phyloP scores from a whole-genome alignment of 2,888 invertebrate genomes.

The Branchipolynoe longqiensis region DNA sequence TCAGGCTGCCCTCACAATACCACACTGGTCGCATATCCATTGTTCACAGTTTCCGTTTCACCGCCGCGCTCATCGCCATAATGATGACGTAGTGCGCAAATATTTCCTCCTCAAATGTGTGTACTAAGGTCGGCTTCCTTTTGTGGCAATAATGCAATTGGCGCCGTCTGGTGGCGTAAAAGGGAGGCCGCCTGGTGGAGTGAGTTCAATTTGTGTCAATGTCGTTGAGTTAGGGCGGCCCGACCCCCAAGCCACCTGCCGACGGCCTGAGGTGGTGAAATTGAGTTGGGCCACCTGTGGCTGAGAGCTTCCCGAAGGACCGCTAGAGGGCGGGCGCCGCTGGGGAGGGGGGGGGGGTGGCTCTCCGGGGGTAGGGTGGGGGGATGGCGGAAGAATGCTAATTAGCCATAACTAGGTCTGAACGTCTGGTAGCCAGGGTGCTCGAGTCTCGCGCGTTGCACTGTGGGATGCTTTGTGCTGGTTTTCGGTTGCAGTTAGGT shows the following conservation, averaged over 20 bases:
- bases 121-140: too few species aligned
- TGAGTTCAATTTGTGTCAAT: slow-evolving; percentile 50
- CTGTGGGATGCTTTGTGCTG: too few species aligned
- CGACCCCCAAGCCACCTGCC: not conserved
- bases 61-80: not conserved
- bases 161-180: not conserved
- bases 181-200: slow-evolving; percentile 4
- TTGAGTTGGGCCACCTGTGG: slow-evolving; percentile 43
- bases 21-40: too few species aligned
- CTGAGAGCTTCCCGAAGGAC: slow-evolving; percentile 21
- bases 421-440: too few species aligned
- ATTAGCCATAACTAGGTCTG: too few species aligned
- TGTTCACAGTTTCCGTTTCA: too few species aligned
- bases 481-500: too few species aligned
- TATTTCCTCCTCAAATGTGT: not conserved
- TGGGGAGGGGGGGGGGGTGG: not conserved
- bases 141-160: slow-evolving; percentile 11
- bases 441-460: too few species aligned
- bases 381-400: not conserved
- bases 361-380: not conserved
- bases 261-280: slow-evolving; percentile 1
- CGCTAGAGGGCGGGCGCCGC: not conserved
- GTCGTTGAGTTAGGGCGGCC: slow-evolving; percentile 21
- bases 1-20: too few species aligned
- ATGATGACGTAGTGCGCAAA: not conserved